Base-by-base conservation (phyloP, 2,113 vertebrate species). In the Petrocephalus microphthalmus region DNA sequence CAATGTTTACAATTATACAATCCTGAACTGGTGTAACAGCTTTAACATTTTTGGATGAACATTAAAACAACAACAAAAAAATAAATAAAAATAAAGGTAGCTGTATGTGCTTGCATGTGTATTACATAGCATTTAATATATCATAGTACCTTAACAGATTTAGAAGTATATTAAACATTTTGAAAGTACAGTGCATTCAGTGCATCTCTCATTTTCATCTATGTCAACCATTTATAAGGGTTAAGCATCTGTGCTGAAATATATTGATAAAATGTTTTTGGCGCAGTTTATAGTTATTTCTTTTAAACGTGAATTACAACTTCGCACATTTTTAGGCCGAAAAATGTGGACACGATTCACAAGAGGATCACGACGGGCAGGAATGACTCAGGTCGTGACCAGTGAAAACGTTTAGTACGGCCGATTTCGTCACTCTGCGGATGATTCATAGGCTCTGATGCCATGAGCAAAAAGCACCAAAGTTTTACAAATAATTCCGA, bases 391-490 rank as follows among this genome's bases (percentile, higher is more conserved):
- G 42, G 64, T 87, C 45, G 86, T 87, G 87, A 78, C 37, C 67
- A 88, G 51, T 53, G 29, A 54, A 54, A 88, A 37, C 10, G 8
- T 51, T 45, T 42, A 49, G 82, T 88, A 47, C 13, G 51, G 11
- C 37, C 10, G 15, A 3, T 51, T 33, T 29, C 53, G 56, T 37
- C 78, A 82, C 10, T 51, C 87, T 25, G 19, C 57, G 52, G 19
- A 60, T 88, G 87, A 83, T 56, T 88, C 51, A 83, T 57, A 13
- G 33, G n/a, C 37, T 37, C 86, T 67, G 86, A 25, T 84, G 78
- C 37, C 20, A 51, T 57, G 20, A 45, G 42, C 33, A 45, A 45
- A 60, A 25, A 25, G 33, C 2, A 42, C 71, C 33, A 42, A 53
- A 78, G 5, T n/a, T 47, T 37, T 49, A 47, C 52, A 88, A 29